Evolutionary conservation across 2,113 vertebrate genomes (phyloP), one percentile per base, ranked within the genome.

Genomic region (Oriolus oriolus): DNA sequence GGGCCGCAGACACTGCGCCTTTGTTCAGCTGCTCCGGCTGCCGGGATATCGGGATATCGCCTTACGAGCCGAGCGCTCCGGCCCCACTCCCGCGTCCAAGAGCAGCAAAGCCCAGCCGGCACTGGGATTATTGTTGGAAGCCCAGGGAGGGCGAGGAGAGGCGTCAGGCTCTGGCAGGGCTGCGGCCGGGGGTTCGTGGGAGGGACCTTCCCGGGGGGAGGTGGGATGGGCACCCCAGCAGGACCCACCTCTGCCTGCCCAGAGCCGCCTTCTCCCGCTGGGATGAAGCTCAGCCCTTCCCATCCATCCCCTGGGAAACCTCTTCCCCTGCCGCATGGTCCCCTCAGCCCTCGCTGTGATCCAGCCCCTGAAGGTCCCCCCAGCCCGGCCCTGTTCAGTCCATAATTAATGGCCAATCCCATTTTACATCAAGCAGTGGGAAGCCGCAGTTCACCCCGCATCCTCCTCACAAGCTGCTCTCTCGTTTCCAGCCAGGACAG

Each of bases 51-150:
- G 63, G 54, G 78, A 87, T 70, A 95, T 95, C 96, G 16, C 95
- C 91, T 97, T 96, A 83, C 95, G 88, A 64, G 90, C 20, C 52
- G 14, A 81, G 35, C 10, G 54, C 91, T 87, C 86, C 86, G 79
- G 93, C 94, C 93, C 91, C 87, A 5, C 44, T 94, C 71, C 89
- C 7, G 52, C 60, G 6, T 78, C 94, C 94, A 89, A 93, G 76
- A 96, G 97, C 93, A 94, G 97, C 97, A 95, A 57, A 96, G 77
- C 90, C 80, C 92, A 33, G 84, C 95, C 87, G 90, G 93, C 95
- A 60, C 21, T 10, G 4, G 89, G 80, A 54, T 86, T 90, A 23
- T 79, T 79, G 30, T 56, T 93, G 94, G 84, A 91, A 96, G 84
- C 41, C 57, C 69, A 1, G 63, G 87, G 45, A 84, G 73, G 80